These are phyloP conservation scores for Phylloscopus trochilus DNA, from an alignment of 2,113 vertebrate genomes.

Conservation along the genomic window DNA sequence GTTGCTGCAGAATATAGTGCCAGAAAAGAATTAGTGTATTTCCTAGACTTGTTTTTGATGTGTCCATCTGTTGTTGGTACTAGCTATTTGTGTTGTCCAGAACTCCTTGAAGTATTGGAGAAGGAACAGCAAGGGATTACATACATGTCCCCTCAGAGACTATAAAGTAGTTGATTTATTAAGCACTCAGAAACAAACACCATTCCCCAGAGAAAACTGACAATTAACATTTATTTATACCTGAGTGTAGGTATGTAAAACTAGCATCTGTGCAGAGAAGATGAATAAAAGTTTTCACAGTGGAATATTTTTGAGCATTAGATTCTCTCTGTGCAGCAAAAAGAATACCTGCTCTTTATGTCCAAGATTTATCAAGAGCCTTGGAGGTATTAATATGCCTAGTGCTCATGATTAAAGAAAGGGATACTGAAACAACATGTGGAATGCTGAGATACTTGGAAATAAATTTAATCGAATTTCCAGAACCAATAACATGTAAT, in stretches of 20 bases:
- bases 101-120: neutral
- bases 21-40: neutral
- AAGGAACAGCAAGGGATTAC: neutral
- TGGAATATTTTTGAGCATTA: neutral
- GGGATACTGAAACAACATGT: neutral
- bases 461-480: neutral
- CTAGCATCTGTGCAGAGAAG: neutral
- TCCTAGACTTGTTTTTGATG: neutral
- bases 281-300: neutral
- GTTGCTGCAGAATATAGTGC: neutral
- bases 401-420: neutral
- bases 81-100: neutral
- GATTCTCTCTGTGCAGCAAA: neutral
- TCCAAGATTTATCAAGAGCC: neutral
- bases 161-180: neutral
- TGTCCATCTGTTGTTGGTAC: neutral
- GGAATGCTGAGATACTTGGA: neutral
- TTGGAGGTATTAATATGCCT: neutral
- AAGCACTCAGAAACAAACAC: neutral
- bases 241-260: neutral
- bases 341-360: neutral
- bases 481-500: neutral
- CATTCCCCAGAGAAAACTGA: neutral
- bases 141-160: neutral
- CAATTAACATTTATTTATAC: neutral